Conservation (phyloP, 1,140 invertebrate species). For the Carposina sasakii region DNA sequence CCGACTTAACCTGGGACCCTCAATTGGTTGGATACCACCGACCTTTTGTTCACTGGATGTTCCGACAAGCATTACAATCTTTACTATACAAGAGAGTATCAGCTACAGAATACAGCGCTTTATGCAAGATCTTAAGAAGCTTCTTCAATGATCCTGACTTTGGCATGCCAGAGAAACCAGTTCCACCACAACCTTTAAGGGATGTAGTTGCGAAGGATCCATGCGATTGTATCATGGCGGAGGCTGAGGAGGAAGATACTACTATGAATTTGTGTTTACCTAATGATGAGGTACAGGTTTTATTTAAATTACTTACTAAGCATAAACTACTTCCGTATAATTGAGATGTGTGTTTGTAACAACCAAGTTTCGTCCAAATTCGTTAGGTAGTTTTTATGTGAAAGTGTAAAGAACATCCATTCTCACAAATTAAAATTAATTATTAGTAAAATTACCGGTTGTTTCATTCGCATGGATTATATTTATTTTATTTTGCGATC, state of each 20-base stretch:
- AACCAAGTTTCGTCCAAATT: too few species aligned
- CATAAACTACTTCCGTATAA: too few species aligned
- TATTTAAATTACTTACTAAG: too few species aligned
- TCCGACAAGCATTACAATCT: conserved; percentile 49
- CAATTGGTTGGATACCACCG: conserved; percentile 43
- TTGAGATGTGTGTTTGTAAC: too few species aligned
- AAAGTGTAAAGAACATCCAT: too few species aligned
- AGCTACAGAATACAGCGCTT: conserved; percentile 25
- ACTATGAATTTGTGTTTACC: too few species aligned
- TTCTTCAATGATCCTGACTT: conserved; percentile 54
- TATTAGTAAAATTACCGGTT: too few species aligned
- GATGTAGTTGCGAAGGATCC: conserved; percentile 35
- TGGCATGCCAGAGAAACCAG: conserved; percentile 39
- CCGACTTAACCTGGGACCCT: conserved; percentile 49
- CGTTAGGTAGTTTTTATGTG: too few species aligned
- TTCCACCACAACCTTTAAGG: conserved; percentile 26
- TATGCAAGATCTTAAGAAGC: conserved; percentile 35
- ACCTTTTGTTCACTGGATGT: conserved; percentile 55
- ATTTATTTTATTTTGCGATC: too few species aligned
- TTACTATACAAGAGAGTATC: conserved; percentile 31
- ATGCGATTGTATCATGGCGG: conserved; percentile 48
- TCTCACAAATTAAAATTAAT: too few species aligned
- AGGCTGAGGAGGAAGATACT: conserved; percentile 48
- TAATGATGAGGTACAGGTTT: too few species aligned
- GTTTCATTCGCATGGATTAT: too few species aligned